Evolutionary conservation across 2,797 vertebrate species (phyloP).

Genomic region (Sebastes goodei): DNA sequence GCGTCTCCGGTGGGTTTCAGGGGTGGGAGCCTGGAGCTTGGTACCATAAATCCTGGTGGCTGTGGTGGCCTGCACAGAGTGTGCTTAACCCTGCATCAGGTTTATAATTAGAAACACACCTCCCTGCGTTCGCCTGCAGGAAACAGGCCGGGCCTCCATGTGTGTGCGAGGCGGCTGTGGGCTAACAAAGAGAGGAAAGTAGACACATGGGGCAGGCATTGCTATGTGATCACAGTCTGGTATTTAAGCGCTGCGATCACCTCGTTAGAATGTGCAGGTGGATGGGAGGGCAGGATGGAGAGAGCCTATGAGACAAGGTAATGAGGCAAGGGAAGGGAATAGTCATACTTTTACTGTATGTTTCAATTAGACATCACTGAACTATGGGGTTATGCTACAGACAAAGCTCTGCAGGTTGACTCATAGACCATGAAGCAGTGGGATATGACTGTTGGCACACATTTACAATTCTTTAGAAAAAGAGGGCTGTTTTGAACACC

Average conservation of each 20-base stretch:
- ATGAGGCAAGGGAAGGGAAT: constrained; percentile 32
- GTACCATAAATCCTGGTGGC: constrained; percentile 73
- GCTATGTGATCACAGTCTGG: constrained; percentile 62
- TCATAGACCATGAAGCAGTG: constrained; percentile 18
- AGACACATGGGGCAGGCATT: constrained; percentile 74
- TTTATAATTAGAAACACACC: constrained; percentile 84
- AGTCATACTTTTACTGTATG: constrained; percentile 35
- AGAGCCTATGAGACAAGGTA: constrained; percentile 24
- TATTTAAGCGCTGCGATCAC: constrained; percentile 59
- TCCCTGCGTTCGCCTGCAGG: constrained; percentile 64
- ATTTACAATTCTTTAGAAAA: neutral
- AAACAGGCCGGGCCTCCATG: constrained; percentile 62
- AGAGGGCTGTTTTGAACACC: neutral
- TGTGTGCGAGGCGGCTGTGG: constrained; percentile 44
- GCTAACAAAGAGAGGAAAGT: constrained; percentile 85
- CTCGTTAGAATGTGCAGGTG: constrained; percentile 80
- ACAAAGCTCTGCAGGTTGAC: constrained; percentile 30
- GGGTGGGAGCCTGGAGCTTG: constrained; percentile 31
- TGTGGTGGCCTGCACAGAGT: constrained; percentile 59
- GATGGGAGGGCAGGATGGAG: constrained; percentile 55
- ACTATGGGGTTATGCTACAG: constrained; percentile 4
- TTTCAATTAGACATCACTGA: constrained; percentile 35
- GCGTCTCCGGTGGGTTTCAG: constrained; percentile 40
- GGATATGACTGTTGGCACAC: neutral
- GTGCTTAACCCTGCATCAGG: constrained; percentile 58